These are phyloP conservation scores for Acanthosepion pharaonis DNA, from an alignment of 2,888 invertebrate species.

Conservation along the genomic window DNA sequence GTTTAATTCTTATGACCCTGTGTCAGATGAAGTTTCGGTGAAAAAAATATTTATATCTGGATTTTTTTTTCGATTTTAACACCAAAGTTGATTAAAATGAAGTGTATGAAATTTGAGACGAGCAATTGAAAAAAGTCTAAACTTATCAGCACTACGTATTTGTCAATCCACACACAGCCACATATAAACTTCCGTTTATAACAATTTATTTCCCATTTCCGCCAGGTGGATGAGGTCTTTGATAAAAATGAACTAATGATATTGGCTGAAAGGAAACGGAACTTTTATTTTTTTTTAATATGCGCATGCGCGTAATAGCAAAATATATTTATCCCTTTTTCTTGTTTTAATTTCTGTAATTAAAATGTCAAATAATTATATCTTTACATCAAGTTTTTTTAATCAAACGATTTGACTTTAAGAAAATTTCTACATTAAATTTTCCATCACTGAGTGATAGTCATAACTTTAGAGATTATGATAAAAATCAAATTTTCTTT, in stretches of 20 bases:
- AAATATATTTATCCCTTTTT: not conserved
- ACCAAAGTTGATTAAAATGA: too few relatives aligned
- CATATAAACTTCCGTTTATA: not conserved
- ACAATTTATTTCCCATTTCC: not conserved
- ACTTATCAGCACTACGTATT: not conserved
- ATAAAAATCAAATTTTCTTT: too few relatives aligned
- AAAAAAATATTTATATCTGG: too few relatives aligned
- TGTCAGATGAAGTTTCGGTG: too few relatives aligned
- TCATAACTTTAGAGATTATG: too few relatives aligned
- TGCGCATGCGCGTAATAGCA: not conserved
- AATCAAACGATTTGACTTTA: too few relatives aligned
- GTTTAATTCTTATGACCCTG: too few relatives aligned
- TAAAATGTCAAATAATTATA: not conserved
- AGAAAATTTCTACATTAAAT: too few relatives aligned
- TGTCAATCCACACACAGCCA: not conserved
- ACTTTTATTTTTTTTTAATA: not conserved
- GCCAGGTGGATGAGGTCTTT: not conserved
- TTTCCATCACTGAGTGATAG: too few relatives aligned
- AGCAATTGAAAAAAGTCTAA: not conserved
- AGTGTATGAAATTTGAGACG: too few relatives aligned
- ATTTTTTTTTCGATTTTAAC: too few relatives aligned
- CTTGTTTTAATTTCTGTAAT: not conserved
- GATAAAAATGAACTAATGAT: not conserved
- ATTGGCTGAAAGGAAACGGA: not conserved
- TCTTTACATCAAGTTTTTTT: too few relatives aligned